Conservation (phyloP, 2,113 vertebrate genomes). For the Cololabis saira region DNA sequence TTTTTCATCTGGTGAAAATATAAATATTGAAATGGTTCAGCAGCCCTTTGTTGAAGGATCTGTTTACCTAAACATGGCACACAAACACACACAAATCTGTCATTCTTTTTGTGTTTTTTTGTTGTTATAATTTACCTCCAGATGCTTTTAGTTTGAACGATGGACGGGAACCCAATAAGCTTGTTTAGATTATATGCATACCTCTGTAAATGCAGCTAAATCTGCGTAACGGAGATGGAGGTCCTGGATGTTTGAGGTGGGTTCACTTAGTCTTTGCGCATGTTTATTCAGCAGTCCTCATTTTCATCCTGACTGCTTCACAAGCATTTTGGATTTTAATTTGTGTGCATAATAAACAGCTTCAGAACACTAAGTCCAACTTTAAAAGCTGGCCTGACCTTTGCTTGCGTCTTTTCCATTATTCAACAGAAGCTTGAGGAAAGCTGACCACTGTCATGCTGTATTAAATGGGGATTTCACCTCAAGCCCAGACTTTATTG, state of each 20-base stretch:
- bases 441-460: constrained; percentile 28
- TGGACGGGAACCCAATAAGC: constrained; percentile 5
- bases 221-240: background rate
- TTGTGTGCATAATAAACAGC: constrained; percentile 37
- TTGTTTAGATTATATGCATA: constrained; percentile 15
- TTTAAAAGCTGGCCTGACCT: constrained; percentile 37
- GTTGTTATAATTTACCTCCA: background rate
- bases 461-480: constrained; percentile 50
- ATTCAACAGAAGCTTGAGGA: constrained; percentile 47
- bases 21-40: too few species aligned
- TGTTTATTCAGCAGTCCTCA: constrained; percentile 38
- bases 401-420: constrained; percentile 45
- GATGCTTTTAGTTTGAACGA: constrained; percentile 32
- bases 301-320: constrained; percentile 28
- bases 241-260: background rate
- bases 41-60: too few species aligned
- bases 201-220: constrained; percentile 30
- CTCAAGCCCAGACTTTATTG: constrained; percentile 29
- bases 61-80: too few species aligned
- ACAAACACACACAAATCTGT: too few species aligned
- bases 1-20: too few species aligned
- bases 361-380: constrained; percentile 21
- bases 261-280: constrained; percentile 1
- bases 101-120: background rate
- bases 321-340: constrained; percentile 51